Percentiles rank a stretch among this genome's conserved stretches.
Evolutionary conservation across 2,113 vertebrate species (phyloP).

Genomic region (Aix galericulata): DNA sequence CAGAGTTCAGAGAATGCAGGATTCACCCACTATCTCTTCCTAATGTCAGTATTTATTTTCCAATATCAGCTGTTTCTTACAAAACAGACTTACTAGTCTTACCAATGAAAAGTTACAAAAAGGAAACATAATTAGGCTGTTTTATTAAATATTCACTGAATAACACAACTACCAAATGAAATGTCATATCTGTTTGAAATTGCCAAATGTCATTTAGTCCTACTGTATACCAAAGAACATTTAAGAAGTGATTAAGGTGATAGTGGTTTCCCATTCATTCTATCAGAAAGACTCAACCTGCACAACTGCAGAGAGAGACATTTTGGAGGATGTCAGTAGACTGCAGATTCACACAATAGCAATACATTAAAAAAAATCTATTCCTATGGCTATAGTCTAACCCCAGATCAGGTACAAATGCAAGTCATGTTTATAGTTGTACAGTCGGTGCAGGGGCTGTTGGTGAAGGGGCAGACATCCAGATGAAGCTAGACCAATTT

Average conservation of each 20-base stretch:
- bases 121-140: neutral
- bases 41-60: too few species aligned
- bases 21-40: neutral
- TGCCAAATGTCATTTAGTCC: neutral
- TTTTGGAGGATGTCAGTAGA: too few species aligned
- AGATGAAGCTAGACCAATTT: too few species aligned
- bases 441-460: too few species aligned
- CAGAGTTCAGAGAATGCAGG: neutral
- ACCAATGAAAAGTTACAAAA: neutral
- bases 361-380: too few species aligned
- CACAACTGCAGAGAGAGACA: neutral
- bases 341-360: too few species aligned
- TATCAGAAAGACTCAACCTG: neutral
- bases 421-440: too few species aligned
- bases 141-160: neutral
- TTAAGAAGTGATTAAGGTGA: neutral
- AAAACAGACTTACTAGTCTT: too few species aligned
- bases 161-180: neutral
- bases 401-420: too few species aligned
- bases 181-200: neutral
- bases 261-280: neutral
- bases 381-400: too few species aligned
- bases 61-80: neutral
- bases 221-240: neutral
- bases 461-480: too few species aligned